These are phyloP conservation scores for Paramormyrops kingsleyae DNA, from an alignment of 2,113 vertebrate species.

Conservation along the genomic window DNA sequence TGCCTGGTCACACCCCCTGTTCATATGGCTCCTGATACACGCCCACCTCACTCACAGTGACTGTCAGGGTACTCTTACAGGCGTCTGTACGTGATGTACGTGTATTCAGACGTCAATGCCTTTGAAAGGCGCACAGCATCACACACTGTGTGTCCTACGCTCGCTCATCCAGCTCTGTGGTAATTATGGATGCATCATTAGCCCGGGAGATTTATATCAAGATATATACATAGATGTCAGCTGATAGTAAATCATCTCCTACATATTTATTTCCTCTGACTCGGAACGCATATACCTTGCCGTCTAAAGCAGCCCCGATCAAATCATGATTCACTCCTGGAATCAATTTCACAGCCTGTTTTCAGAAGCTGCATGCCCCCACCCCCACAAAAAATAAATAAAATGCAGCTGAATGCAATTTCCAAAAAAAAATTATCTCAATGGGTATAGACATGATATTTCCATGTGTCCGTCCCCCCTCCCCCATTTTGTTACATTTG, in stretches of 20 bases:
- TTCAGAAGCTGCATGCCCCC: conserved; percentile 53
- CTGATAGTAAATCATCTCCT: conserved; percentile 3
- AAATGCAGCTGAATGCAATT: conserved; percentile 59
- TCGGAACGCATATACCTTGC: conserved; percentile 21
- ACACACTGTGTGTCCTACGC: neutral
- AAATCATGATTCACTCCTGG: conserved; percentile 64
- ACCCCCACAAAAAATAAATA: neutral
- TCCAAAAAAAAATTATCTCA: conserved; percentile 45
- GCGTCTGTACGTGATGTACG: neutral
- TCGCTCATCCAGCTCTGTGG: neutral
- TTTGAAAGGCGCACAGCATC: neutral
- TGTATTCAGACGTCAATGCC: neutral
- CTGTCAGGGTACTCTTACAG: neutral
- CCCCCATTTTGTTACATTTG: conserved; percentile 49
- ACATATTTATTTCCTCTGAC: neutral
- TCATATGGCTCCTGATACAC: too few species aligned
- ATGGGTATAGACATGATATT: conserved; percentile 41
- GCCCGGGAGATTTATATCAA: conserved; percentile 4
- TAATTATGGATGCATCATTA: conserved; percentile 9
- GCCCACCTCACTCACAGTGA: neutral
- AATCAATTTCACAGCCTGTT: conserved; percentile 63
- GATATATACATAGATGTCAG: conserved; percentile 6
- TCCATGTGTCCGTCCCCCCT: conserved; percentile 39
- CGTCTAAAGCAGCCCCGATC: conserved; percentile 51
- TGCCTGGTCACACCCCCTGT: neutral